A percentile compares a stretch with the other conserved stretches of the same genome.
Evolutionary conservation across 2,888 invertebrate genomes (phyloP).

Genomic region (Dynastes grantii): DNA sequence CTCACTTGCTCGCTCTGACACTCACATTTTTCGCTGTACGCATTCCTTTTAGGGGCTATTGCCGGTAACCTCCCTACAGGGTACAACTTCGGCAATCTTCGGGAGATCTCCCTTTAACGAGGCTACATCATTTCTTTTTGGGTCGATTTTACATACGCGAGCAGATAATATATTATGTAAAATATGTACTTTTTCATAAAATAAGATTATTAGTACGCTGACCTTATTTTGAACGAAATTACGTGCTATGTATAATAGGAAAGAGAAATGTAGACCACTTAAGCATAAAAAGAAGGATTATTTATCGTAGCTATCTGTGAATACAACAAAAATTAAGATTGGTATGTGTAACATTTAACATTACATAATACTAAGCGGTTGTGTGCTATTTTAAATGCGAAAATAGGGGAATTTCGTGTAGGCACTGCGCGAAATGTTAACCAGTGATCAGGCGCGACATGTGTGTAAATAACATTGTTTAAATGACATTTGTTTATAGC

Average conservation of each 20-base stretch:
- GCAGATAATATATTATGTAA: background rate
- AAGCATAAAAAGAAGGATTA: background rate
- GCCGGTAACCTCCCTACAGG: too few species aligned
- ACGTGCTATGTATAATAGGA: too few species aligned
- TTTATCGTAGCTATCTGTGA: background rate
- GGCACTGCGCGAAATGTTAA: constrained; percentile 27
- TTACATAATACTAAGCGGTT: background rate
- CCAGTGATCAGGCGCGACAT: background rate
- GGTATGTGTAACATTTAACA: constrained; percentile 11
- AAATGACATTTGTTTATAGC: constrained; percentile 13
- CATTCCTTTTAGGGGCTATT: too few species aligned
- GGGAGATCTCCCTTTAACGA: too few species aligned
- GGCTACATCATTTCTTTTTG: too few species aligned
- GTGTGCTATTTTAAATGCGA: background rate
- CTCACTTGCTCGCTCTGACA: too few species aligned
- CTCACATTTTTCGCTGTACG: too few species aligned
- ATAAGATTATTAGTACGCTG: too few species aligned
- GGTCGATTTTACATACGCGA: too few species aligned
- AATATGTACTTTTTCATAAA: background rate
- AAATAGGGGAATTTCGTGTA: constrained; percentile 20
- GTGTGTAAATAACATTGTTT: constrained; percentile 10
- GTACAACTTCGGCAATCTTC: too few species aligned
- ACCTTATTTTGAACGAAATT: too few species aligned
- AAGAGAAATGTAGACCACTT: background rate
- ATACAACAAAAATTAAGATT: constrained; percentile 8